phyloP scores from a whole-genome alignment of 2,888 invertebrate species.

The Netelia melanura region DNA sequence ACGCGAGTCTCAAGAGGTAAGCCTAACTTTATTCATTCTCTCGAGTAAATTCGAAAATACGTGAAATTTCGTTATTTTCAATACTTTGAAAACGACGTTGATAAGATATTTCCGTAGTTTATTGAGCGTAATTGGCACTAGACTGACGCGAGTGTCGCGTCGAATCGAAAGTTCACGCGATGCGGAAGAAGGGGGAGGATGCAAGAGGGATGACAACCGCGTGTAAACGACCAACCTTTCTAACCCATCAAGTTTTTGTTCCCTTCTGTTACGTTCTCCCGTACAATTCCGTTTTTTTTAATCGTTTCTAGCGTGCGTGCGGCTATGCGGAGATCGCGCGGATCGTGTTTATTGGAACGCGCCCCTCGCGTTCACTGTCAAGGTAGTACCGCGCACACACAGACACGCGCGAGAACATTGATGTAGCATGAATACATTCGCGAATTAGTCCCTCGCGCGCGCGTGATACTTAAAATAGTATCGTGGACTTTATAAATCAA shows the following conservation, averaged over 20 bases:
- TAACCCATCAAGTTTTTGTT: slow-evolving; percentile 11
- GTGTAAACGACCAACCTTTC: slow-evolving; percentile 46
- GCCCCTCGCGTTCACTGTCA: slow-evolving; percentile 54
- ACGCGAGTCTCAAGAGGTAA: slow-evolving; percentile 90
- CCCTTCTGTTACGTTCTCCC: not conserved
- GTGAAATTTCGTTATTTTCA: not conserved
- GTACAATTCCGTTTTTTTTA: not conserved
- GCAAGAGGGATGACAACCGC: slow-evolving; percentile 11
- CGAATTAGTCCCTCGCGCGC: slow-evolving; percentile 14
- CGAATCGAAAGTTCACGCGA: slow-evolving; percentile 33
- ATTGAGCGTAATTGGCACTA: slow-evolving; percentile 38
- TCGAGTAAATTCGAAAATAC: not conserved
- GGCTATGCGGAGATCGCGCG: slow-evolving; percentile 56
- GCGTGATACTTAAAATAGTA: slow-evolving; percentile 61
- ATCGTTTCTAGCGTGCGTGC: slow-evolving; percentile 41
- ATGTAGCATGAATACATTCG: slow-evolving; percentile 8
- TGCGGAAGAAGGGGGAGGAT: too few species aligned
- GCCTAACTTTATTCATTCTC: too few species aligned
- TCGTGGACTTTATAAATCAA: slow-evolving; percentile 58
- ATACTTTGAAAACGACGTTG: not conserved
- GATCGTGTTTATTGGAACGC: slow-evolving; percentile 41
- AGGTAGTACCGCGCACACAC: slow-evolving; percentile 40
- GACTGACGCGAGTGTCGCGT: slow-evolving; percentile 45
- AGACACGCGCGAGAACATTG: not conserved
- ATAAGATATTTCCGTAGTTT: slow-evolving; percentile 6